Base-by-base conservation (phyloP, 1,140 invertebrate genomes). In the Pogonomyrmex californicus region DNA sequence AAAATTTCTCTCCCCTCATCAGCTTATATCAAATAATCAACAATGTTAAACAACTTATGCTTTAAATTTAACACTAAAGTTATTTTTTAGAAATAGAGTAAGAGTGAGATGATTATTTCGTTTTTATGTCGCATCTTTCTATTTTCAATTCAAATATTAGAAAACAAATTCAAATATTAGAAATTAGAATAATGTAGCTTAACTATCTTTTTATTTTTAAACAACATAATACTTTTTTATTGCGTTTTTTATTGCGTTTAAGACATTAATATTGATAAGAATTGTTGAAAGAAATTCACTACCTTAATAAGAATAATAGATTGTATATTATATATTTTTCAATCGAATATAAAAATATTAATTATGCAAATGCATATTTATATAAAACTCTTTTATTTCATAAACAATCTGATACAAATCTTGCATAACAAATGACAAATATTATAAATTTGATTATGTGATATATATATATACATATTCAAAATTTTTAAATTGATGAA, bases 11-110 rank as follows among this genome's bases (percentile, higher is more conserved):
- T 62, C 23, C 65, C 1, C 23, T 54, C 30, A 33, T 58, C 54
- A 49, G 30, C 23, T 71, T 73, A 58, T 49, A 47, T 47, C n/a
- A n/a, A 83, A 60, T 62, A 73, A 73, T 73, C 54, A 36, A 73
- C 30, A 73, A 73, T 36, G n/a, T 73, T 73, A 41, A 38, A 47
- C 41, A 78, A 79, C 68, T 71, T 58, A 41, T 73, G 30, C 41
- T 83, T 70, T 38, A 73, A 12, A 82, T 82, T 71, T 82, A 70
- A 71, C 23, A 60, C 30, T 1, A 44, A 17, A 41, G 49, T 82
- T 73, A 56, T n/a, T 82, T 63, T 36, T 70, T 82, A 36, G 23
- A 82, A 73, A 38, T 73, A 3, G 73, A 82, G 44, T 81, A 70
- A 82, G 10, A 12, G 49, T 36, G 33, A 2, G 3, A 1, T 81